Percentiles rank a stretch among this genome's conserved stretches.
These are phyloP conservation scores for Paracyclopina nana DNA, from an alignment of 1,140 invertebrate genomes.

Conservation along the genomic window DNA sequence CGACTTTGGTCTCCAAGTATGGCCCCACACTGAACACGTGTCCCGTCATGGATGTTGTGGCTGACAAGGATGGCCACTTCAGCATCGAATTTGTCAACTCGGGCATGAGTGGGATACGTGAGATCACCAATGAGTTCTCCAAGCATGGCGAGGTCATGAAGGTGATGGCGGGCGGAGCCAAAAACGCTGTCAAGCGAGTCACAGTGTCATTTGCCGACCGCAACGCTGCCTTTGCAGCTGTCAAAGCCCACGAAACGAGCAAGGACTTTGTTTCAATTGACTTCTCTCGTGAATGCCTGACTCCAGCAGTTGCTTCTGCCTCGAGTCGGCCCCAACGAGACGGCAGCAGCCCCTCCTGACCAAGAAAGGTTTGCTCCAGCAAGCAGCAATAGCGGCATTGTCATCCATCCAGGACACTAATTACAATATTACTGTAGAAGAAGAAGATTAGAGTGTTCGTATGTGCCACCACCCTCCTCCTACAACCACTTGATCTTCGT, in stretches of 20 bases:
- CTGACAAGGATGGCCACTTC: constrained; percentile 10
- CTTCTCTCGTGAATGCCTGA: constrained; percentile 1
- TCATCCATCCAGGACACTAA: too few relatives aligned
- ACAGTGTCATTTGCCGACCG: constrained; percentile 10
- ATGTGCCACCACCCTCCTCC: too few relatives aligned
- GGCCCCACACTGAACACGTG: neutral
- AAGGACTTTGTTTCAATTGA: constrained; percentile 11
- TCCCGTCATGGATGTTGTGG: neutral
- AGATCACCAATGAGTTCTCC: constrained; percentile 16
- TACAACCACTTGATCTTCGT: too few relatives aligned
- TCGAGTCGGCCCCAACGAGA: too few relatives aligned
- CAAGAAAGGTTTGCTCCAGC: too few relatives aligned
- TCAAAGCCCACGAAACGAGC: neutral
- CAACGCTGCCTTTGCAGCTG: constrained; percentile 6
- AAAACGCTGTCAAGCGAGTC: constrained; percentile 14
- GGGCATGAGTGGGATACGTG: constrained; percentile 10
- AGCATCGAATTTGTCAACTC: constrained; percentile 17
- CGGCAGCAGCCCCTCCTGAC: too few relatives aligned
- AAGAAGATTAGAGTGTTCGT: too few relatives aligned
- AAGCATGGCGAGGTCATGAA: constrained; percentile 13
- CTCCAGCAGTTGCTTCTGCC: too few relatives aligned
- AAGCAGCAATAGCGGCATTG: too few relatives aligned
- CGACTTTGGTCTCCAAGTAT: constrained; percentile 7
- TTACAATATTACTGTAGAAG: too few relatives aligned
- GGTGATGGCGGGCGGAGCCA: constrained; percentile 10